These are phyloP conservation scores for Doris montereyensis DNA, from an alignment of 2,888 invertebrate species.

Conservation along the genomic window DNA sequence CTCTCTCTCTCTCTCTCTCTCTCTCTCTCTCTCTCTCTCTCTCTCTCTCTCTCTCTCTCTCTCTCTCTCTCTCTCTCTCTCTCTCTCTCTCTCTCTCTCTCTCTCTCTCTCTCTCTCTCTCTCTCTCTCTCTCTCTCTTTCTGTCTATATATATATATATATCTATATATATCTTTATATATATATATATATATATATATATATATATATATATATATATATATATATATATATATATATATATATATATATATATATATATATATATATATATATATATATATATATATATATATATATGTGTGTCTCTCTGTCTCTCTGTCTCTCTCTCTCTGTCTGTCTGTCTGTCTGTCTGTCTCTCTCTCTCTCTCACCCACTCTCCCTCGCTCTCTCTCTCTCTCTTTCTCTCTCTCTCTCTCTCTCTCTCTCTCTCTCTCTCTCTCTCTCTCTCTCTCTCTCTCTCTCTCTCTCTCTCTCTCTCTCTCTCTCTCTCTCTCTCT, in stretches of 20 bases:
- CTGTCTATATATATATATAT: no score
- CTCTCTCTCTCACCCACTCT: conserved; percentile 25
- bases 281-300: conserved; percentile 24
- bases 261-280: neutral
- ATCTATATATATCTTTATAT: no score
- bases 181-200: no score
- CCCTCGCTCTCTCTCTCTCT: conserved; percentile 16
- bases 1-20: no score
- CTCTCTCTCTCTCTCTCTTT: no score
- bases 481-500: neutral
- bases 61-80: no score
- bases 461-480: neutral
- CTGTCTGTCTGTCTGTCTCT: conserved; percentile 30
- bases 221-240: neutral
- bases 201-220: no score
- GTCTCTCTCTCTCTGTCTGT: conserved; percentile 27
- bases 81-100: no score
- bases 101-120: no score
- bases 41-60: no score
- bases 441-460: neutral
- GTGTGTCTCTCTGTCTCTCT: conserved; percentile 29
- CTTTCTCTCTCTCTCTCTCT: neutral
- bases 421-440: neutral
- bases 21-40: no score
- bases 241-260: neutral